Percentiles rank a stretch among this genome's conserved stretches.
phyloP scores from a whole-genome alignment of 2,113 vertebrate genomes.

The Phylloscopus trochilus region DNA sequence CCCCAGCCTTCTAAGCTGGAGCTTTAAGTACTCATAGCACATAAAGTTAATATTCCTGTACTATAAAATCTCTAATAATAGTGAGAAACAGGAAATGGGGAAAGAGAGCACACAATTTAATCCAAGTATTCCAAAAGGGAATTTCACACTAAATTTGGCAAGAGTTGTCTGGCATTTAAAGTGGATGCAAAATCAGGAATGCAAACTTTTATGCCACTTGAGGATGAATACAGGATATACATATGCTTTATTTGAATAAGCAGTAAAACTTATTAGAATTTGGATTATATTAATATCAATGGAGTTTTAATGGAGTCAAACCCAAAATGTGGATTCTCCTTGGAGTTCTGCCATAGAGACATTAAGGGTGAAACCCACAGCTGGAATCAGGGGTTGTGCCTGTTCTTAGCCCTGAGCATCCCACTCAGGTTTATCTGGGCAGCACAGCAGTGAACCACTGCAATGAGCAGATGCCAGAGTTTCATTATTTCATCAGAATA shows the following conservation, averaged over 20 bases:
- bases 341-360: background rate
- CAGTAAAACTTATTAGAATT: background rate
- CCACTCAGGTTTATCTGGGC: background rate
- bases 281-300: background rate
- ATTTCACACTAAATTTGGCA: background rate
- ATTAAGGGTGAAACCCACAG: background rate
- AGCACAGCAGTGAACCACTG: background rate
- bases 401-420: background rate
- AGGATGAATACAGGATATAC: background rate
- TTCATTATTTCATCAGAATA: background rate
- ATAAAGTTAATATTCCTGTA: background rate
- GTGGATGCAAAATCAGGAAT: background rate
- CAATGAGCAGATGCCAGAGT: background rate
- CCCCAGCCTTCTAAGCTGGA: background rate
- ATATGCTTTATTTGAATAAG: background rate
- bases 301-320: background rate
- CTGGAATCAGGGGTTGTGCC: rapidly evolving
- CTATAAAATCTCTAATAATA: background rate
- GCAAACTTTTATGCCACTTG: background rate
- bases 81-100: background rate
- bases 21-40: background rate
- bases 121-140: background rate
- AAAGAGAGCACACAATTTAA: background rate
- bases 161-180: background rate
- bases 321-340: background rate